These are phyloP conservation scores for Bradypus variegatus DNA, from an alignment of 2,797 vertebrate species.

Conservation along the genomic window DNA sequence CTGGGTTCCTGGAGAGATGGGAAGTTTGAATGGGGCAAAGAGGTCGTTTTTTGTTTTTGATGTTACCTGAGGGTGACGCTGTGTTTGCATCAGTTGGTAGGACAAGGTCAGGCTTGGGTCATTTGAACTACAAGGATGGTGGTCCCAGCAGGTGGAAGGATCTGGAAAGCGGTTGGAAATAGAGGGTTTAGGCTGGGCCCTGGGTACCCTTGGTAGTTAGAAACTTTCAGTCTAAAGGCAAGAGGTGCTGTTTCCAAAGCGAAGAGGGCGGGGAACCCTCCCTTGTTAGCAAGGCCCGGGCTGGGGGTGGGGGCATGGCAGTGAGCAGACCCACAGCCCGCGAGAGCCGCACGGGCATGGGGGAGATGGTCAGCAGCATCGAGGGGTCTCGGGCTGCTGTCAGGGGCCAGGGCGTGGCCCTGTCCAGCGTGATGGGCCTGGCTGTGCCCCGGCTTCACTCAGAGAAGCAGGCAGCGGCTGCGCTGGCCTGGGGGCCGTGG, in stretches of 20 bases:
- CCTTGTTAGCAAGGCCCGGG: no score
- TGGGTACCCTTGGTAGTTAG: background rate
- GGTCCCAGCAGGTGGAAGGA: background rate
- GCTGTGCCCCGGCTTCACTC: no score
- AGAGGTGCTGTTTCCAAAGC: accelerated
- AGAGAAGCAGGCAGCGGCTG: no score
- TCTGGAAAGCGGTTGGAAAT: background rate
- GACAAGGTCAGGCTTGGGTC: no score
- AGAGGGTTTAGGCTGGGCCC: background rate
- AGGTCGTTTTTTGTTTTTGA: background rate
- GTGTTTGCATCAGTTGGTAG: accelerated
- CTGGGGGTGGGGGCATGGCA: no score
- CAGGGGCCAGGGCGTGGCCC: no score
- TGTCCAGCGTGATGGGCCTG: no score
- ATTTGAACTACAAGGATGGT: background rate
- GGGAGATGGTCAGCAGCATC: no score
- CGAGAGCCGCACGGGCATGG: no score
- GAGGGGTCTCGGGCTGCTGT: no score
- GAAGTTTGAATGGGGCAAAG: accelerated
- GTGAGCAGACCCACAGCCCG: no score
- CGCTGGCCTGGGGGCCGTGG: no score
- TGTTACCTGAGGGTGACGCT: accelerated
- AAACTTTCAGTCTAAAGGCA: background rate
- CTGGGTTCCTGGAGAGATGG: background rate
- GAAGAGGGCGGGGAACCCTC: background rate